Conservation (phyloP, 1,140 invertebrate species). For the Euglossa dilemma region DNA sequence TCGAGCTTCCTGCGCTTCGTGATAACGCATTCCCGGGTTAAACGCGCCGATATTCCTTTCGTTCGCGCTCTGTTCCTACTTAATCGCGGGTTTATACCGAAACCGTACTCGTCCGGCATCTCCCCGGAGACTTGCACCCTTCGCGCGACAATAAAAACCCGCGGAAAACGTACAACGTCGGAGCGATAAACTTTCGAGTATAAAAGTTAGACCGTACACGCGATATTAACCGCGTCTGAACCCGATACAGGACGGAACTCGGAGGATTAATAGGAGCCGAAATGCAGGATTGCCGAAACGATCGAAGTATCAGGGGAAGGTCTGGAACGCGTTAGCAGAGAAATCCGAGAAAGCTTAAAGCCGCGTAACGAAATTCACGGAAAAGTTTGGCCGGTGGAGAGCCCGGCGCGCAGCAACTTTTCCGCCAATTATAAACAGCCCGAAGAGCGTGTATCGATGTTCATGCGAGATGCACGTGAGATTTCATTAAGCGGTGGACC, state of each 20-base stretch:
- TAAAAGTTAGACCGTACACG: too few species aligned
- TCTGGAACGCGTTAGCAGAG: not conserved
- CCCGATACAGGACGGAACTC: too few species aligned
- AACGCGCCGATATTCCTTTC: not conserved
- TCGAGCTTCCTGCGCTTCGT: not conserved
- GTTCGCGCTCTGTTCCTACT: not conserved
- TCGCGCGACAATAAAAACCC: too few species aligned
- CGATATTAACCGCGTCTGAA: too few species aligned
- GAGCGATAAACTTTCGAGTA: too few species aligned
- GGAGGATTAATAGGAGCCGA: too few species aligned
- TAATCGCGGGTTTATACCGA: not conserved
- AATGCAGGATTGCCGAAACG: too few species aligned
- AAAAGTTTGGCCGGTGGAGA: not conserved
- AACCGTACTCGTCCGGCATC: too few species aligned
- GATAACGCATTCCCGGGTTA: not conserved
- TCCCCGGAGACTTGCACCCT: too few species aligned
- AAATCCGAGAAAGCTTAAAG: not conserved
- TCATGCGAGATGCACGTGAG: slow-evolving; percentile 28
- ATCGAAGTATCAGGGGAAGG: too few species aligned
- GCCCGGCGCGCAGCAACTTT: not conserved
- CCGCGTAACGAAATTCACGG: not conserved
- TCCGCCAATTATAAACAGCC: not conserved
- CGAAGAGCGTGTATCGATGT: slow-evolving; percentile 11
- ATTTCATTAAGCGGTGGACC: slow-evolving; percentile 55
- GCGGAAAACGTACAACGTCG: too few species aligned